These are phyloP conservation scores for Lamellibrachia columna DNA, from an alignment of 2,888 invertebrate species.

Conservation along the genomic window DNA sequence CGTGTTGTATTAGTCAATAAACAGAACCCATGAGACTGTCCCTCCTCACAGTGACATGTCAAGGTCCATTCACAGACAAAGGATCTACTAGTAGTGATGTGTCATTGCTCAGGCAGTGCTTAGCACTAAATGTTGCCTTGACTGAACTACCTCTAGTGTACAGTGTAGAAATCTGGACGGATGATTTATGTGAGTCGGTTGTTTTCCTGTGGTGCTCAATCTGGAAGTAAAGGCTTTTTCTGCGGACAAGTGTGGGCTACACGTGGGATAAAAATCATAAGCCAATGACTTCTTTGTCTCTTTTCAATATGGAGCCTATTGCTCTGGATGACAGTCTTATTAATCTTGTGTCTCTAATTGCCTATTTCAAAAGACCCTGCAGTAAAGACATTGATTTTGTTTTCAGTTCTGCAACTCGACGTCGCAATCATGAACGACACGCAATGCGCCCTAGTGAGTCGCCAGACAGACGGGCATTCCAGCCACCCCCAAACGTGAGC, in stretches of 20 bases:
- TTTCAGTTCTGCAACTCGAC: not conserved
- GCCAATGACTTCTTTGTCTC: too few species aligned
- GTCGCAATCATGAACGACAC: not conserved
- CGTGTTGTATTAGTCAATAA: not conserved
- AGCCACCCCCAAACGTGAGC: conserved; percentile 11
- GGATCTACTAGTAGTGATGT: not conserved
- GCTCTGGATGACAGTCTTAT: not conserved
- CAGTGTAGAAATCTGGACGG: not conserved
- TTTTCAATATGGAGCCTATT: not conserved
- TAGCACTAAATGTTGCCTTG: not conserved
- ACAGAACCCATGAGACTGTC: not conserved
- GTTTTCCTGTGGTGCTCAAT: not conserved
- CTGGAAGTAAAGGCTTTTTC: not conserved
- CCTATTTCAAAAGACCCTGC: not conserved
- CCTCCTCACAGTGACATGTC: not conserved
- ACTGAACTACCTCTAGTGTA: not conserved
- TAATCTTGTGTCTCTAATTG: not conserved
- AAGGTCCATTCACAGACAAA: not conserved
- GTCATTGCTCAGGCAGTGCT: not conserved
- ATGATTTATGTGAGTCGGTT: not conserved
- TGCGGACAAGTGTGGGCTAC: not conserved
- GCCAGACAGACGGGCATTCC: conserved; percentile 8
- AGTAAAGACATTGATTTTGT: not conserved
- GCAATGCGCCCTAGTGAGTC: not conserved
- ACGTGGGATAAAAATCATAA: not conserved